Base-by-base conservation (phyloP, 2,888 invertebrate genomes). In the Stictocephala bisonia region DNA sequence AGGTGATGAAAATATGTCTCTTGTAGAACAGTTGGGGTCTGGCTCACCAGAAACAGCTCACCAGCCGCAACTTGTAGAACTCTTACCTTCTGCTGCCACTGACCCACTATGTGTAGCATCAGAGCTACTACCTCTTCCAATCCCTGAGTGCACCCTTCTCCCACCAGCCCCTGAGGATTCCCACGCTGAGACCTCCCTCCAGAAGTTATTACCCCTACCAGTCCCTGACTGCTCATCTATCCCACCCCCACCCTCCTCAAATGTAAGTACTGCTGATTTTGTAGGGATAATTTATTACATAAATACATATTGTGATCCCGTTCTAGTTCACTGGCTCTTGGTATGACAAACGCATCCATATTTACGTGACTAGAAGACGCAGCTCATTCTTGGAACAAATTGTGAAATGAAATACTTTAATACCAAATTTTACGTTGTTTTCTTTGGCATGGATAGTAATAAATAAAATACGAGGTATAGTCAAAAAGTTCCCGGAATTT, bases 1-100 rank as follows among this genome's bases (percentile, higher is more conserved):
- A 64, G 64, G 64, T n/a, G 64, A 64, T 26, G 64, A 64, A 27
- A 64, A 64, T 22, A 40, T 64, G 64, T 60, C 60, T 4, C 22
- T 64, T 41, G 44, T 64, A 27, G 64, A 40, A 6, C 26, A 64
- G 27, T 26, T 44, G 27, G 27, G 22, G 2, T 24, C 64, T 22
- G 27, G 60, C 22, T 40, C 31, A 13, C 60, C 60, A 20, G 60
- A 64, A 44, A 41, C 44, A 18, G 64, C 41, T n/a, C 64, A 64
- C 64, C 64, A 64, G 64, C 64, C 64, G 3, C 15, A 26, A 7
- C 44, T 44, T 41, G n/a, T 26, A 26, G 64, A 26, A 18, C 26
- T 64, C 26, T 2, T 26, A 7, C n/a, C n/a, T n/a, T n/a, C n/a
- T n/a, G n/a, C n/a, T n/a, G n/a, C n/a, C n/a, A n/a, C 64, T 1